phyloP scores from a whole-genome alignment of 2,888 invertebrate genomes.

The Cosmopolites sordidus region DNA sequence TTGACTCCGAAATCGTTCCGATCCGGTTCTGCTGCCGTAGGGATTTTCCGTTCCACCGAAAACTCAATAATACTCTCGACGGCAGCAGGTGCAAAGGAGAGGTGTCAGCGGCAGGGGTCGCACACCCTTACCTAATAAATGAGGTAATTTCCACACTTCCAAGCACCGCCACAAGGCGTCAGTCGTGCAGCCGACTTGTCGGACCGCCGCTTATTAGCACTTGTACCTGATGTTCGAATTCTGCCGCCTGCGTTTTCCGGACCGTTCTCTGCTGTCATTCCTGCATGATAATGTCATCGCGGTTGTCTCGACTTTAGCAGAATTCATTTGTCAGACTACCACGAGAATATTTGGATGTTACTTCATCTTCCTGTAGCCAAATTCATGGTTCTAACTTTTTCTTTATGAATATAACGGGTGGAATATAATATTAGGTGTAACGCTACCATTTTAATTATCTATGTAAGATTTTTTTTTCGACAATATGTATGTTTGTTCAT shows the following conservation, averaged over 20 bases:
- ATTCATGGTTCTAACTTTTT: no score
- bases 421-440: no score
- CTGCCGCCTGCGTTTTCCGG: slow-evolving; percentile 34
- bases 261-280: slow-evolving; percentile 9
- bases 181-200: slow-evolving; percentile 37
- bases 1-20: slow-evolving; percentile 29
- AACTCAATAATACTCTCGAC: slow-evolving; percentile 49
- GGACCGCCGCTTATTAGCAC: slow-evolving; percentile 46
- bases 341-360: no score
- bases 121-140: slow-evolving; percentile 53
- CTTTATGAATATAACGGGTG: no score
- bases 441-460: no score
- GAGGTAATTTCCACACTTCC: slow-evolving; percentile 54
- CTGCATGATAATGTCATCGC: slow-evolving; percentile 6
- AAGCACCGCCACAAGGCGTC: slow-evolving; percentile 49
- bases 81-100: slow-evolving; percentile 53
- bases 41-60: slow-evolving; percentile 35
- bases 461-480: no score
- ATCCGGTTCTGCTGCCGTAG: slow-evolving; percentile 32
- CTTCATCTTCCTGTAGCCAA: no score
- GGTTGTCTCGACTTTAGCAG: background rate
- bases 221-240: slow-evolving; percentile 49
- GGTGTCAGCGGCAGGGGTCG: slow-evolving; percentile 52
- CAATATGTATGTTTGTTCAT: no score
- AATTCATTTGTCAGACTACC: background rate